Evolutionary conservation across 2,113 vertebrate genomes (phyloP), one percentile per base, ranked within the genome.

Genomic region (Tricholaema leucomelas): DNA sequence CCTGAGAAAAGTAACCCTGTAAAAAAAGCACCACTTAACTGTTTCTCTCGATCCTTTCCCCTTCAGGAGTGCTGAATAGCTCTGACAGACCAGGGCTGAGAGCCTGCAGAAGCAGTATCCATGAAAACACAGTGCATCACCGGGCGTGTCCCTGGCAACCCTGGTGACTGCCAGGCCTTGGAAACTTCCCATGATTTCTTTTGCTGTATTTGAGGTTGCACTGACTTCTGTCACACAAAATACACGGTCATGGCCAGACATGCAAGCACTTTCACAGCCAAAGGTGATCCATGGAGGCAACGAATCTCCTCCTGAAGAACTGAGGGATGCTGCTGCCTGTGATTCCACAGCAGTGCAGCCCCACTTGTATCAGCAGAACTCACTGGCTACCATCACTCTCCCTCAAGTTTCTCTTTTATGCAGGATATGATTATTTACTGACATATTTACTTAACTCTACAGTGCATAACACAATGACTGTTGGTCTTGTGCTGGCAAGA

Each of bases 341-440:
- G 6, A 64, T 42, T 24, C 35, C 71, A 73, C 46, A 52, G 15
- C 64, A 91, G 30, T 38, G n/a, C 38, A 24, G 58, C 19, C 31
- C 27, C n/a, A 93, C 81, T 67, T 93, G 63, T 70, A 87, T 63
- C 78, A 74, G 88, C 56, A 85, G 69, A 92, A 87, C 78, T 92
- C 93, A 65, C 81, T 82, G 64, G 42, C 42, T 82, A 81, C 81
- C 78, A 79, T 65, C 81, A 84, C 55, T 90, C 66, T 88, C 59
- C 59, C 66, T 21, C 64, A 85, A 25, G 42, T 85, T 96, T 77
- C 71, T 90, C 58, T 73, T 92, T 85, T 42, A 70, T 56, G 78
- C 56, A 71, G 67, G 60, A 76, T 95, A 76, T 56, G 71, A 92
- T 94, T 95, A 84, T 88, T 95, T 96, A 92, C 60, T 74, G 92